Evolutionary conservation across 1,140 invertebrate species (phyloP).

Genomic region (Linepithema humile): DNA sequence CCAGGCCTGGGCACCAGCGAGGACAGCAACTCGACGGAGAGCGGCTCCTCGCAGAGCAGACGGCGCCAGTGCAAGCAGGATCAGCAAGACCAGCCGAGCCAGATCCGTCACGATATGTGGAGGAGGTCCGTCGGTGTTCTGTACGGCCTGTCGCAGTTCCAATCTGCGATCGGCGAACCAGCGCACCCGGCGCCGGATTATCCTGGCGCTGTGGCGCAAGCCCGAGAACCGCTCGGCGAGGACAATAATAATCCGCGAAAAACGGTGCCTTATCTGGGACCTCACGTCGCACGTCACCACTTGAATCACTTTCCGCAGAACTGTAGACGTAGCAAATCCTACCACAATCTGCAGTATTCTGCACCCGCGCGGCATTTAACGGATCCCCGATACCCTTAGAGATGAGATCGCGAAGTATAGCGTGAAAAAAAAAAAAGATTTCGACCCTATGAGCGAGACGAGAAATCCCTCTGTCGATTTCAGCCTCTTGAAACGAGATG

Average conservation of each 20-base stretch:
- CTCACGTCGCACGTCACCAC: conserved; percentile 15
- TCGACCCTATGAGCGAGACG: not conserved
- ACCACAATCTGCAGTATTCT: conserved; percentile 77
- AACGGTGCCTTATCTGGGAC: conserved; percentile 45
- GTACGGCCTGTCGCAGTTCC: conserved; percentile 85
- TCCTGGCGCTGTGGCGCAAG: conserved; percentile 67
- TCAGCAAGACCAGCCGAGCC: conserved; percentile 87
- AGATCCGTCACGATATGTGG: conserved; percentile 87
- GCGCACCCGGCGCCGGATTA: conserved; percentile 77
- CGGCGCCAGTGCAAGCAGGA: conserved; percentile 86
- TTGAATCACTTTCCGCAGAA: conserved; percentile 65
- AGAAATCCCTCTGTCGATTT: conserved; percentile 8
- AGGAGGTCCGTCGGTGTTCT: conserved; percentile 87
- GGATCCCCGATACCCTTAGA: conserved; percentile 76
- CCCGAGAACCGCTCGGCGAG: not conserved
- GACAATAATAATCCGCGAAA: conserved; percentile 1
- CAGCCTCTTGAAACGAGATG: conserved; percentile 6
- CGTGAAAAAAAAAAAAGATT: conserved; percentile 15
- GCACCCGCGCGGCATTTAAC: conserved; percentile 74
- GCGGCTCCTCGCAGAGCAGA: conserved; percentile 86
- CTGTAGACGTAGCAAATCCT: conserved; percentile 76
- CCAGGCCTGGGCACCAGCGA: conserved; percentile 93
- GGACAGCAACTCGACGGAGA: conserved; percentile 82
- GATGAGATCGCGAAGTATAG: not conserved
- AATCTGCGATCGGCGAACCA: conserved; percentile 66